Evolutionary conservation across 2,797 vertebrate species (phyloP), one percentile per base, ranked within the genome.

Genomic region (Melanotaenia trifasciata): DNA sequence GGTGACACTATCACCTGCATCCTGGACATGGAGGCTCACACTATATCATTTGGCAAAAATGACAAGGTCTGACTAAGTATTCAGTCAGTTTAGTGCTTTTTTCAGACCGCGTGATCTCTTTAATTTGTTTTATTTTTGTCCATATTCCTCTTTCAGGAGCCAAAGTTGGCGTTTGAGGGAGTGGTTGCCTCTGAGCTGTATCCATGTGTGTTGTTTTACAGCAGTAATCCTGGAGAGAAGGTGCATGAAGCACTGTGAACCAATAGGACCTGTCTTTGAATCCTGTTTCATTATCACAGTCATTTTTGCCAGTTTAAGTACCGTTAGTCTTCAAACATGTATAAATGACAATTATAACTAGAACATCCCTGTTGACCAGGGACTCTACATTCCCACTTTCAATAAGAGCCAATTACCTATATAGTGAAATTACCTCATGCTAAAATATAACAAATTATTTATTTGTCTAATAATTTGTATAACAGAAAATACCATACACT

Each of bases 221-320:
- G 95, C 91, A 96, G 95, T 73, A 96, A 96, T 81, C 95, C 95
- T 75, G 95, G 95, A 83, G 95, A 96, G 78, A 96, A 96, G 94
- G 95, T 95, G 74, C 30, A 38, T 16, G 0, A 60, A 59, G 33
- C n/a, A 35, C 8, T 14, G 11, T 12, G 8, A 40, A 33, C 43
- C 45, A 14, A 30, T 8, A 38, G 18, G 22, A 28, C 53, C 13
- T 30, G 10, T 16, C 26, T 56, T 56, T 26, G 12, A 57, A 56
- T 51, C 22, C 50, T 24, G 14, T 5, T 16, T 56, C 26, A 56
- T 18, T 26, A 56, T 18, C 6, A 30, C 5, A 10, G 1, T 57
- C 8, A 2, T 32, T 57, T 57, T 57, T 32, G 28, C 28, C 16
- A 32, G 16, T 57, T 30, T 16, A 57, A 30, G 26, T 32, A 18